Conservation (phyloP, 2,888 invertebrate genomes). For the Exephanes ischioxanthus region DNA sequence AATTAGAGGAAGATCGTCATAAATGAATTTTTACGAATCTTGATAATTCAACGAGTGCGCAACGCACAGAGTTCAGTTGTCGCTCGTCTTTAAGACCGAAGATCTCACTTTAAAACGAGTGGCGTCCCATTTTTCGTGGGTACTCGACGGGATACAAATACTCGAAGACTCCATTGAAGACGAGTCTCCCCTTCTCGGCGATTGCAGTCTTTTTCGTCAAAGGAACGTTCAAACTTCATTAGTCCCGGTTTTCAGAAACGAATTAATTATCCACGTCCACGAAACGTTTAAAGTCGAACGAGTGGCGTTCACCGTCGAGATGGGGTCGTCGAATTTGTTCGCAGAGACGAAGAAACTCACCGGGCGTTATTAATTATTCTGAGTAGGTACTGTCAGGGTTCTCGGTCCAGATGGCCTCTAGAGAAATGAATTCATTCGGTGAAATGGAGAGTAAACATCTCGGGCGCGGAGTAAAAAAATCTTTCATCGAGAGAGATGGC, state of each 20-base stretch:
- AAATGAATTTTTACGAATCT: too few species aligned
- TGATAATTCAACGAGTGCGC: too few species aligned
- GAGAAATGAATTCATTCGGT: constrained; percentile 26
- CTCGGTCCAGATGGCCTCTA: not conserved
- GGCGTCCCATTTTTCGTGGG: too few species aligned
- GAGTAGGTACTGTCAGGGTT: not conserved
- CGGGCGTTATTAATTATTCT: constrained; percentile 36
- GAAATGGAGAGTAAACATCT: not conserved
- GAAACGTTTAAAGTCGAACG: not conserved
- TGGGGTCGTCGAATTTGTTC: not conserved
- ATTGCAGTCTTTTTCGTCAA: not conserved
- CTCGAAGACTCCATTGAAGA: not conserved
- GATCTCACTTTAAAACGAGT: too few species aligned
- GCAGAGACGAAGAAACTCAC: constrained; percentile 2
- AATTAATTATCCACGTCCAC: not conserved
- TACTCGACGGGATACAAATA: not conserved
- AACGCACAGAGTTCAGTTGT: too few species aligned
- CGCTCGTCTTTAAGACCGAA: too few species aligned
- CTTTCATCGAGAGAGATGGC: not conserved
- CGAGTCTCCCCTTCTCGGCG: not conserved
- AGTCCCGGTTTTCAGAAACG: not conserved
- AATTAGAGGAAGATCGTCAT: too few species aligned
- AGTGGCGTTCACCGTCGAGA: not conserved
- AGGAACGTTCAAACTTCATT: not conserved
- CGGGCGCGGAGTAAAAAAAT: not conserved